A percentile compares a stretch with the other conserved stretches of the same genome.
These are phyloP conservation scores for Pituophis catenifer DNA, from an alignment of 2,113 vertebrate genomes.

Conservation along the genomic window DNA sequence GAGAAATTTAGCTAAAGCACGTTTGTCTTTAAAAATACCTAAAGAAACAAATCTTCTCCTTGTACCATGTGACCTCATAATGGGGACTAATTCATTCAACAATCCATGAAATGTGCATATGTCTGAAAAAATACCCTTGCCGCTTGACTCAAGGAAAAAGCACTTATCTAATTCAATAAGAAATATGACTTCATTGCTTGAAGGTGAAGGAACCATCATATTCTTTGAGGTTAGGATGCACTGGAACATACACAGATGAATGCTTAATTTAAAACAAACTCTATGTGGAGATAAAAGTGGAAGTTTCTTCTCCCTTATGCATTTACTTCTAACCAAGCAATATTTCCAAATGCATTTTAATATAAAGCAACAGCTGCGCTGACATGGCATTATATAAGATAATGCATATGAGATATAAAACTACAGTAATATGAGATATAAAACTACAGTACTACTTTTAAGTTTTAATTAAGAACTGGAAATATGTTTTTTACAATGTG, in stretches of 20 bases:
- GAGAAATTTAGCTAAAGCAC: background rate
- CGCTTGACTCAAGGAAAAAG: background rate
- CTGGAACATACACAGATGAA: background rate
- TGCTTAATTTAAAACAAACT: background rate
- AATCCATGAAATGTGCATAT: background rate
- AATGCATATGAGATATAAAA: conserved; percentile 44
- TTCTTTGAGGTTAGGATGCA: background rate
- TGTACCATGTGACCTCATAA: background rate
- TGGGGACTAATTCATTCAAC: background rate
- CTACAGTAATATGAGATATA: conserved; percentile 24
- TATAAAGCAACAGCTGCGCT: conserved; percentile 29
- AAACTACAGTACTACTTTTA: conserved; percentile 32
- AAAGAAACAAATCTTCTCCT: background rate
- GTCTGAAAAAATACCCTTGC: conserved; percentile 5
- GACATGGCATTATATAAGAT: conserved; percentile 38
- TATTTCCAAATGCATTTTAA: conserved; percentile 1
- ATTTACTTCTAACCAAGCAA: background rate
- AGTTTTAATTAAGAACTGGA: conserved; percentile 55
- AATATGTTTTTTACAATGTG: conserved; percentile 36
- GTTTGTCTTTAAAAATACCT: background rate
- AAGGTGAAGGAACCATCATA: background rate
- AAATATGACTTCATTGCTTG: conserved; percentile 10
- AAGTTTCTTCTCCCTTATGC: background rate
- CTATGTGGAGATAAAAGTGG: background rate
- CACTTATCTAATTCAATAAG: background rate